phyloP scores from a whole-genome alignment of 2,113 vertebrate species.

The Psilopsiagon aurifrons region DNA sequence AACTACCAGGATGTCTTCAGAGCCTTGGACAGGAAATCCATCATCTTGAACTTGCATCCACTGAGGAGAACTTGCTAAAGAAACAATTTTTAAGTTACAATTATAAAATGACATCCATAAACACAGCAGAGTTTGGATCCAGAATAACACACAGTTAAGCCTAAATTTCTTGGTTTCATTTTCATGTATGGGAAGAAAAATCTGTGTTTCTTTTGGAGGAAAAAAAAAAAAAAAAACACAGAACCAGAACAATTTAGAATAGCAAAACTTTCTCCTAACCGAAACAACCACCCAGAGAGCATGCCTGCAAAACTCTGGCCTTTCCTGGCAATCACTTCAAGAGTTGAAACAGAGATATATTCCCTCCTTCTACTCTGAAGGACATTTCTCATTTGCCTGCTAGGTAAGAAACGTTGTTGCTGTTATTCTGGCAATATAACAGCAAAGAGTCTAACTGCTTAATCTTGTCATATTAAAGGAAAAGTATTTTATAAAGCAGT shows the following conservation, averaged over 20 bases:
- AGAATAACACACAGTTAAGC: not conserved
- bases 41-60: constrained; percentile 52
- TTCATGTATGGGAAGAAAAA: not conserved
- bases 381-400: not conserved
- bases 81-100: constrained; percentile 12
- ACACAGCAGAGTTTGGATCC: not conserved
- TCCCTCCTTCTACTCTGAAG: not conserved
- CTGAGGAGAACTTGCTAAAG: constrained; percentile 57
- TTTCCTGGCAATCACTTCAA: not conserved
- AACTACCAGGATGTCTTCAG: constrained; percentile 80
- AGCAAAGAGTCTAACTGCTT: not conserved
- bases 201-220: not conserved
- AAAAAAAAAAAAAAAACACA: not conserved
- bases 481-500: not conserved
- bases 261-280: not conserved
- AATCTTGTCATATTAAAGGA: not conserved
- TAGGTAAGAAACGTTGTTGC: not conserved
- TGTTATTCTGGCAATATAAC: not conserved
- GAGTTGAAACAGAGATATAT: not conserved
- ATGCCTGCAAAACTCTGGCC: not conserved
- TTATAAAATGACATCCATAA: not conserved
- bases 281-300: not conserved
- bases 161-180: not conserved
- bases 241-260: not conserved
- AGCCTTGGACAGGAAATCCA: constrained; percentile 83